Conservation (phyloP, 2,113 vertebrate genomes). For the Cyprinodon variegatus region DNA sequence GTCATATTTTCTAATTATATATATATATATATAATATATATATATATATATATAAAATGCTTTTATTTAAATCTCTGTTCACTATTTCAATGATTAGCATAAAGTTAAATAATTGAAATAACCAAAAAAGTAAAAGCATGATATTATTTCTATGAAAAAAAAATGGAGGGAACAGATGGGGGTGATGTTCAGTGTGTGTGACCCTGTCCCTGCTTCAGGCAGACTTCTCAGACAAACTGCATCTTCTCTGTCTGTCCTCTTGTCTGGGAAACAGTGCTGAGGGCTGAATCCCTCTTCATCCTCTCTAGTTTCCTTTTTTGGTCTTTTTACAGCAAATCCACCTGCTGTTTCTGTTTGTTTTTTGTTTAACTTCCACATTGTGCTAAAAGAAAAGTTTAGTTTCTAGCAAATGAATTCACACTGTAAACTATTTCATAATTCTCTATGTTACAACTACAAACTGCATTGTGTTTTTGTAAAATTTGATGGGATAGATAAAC, state of each 20-base stretch:
- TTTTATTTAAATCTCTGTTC: neutral
- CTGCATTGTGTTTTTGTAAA: too few species aligned
- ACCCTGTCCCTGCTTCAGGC: conserved; percentile 34
- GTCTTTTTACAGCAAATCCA: neutral
- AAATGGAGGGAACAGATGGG: neutral
- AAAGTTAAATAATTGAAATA: conserved; percentile 4
- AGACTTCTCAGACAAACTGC: conserved; percentile 37
- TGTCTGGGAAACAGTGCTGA: conserved; percentile 51
- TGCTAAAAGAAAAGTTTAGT: too few species aligned
- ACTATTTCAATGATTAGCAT: neutral
- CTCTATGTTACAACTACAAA: too few species aligned
- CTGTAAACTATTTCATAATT: too few species aligned
- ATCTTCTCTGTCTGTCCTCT: conserved; percentile 35
- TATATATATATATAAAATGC: too few species aligned
- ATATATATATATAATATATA: too few species aligned
- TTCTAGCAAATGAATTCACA: too few species aligned
- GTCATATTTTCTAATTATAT: too few species aligned
- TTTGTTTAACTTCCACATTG: too few species aligned
- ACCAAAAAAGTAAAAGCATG: too few species aligned
- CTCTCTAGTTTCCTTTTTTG: neutral
- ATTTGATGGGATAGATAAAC: too few species aligned
- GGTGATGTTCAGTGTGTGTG: conserved; percentile 17
- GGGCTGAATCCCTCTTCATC: conserved; percentile 11
- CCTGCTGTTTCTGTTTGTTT: neutral
- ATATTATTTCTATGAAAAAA: conserved; percentile 8